These are phyloP conservation scores for Morpho achilles DNA, from an alignment of 2,888 invertebrate species.

Conservation along the genomic window DNA sequence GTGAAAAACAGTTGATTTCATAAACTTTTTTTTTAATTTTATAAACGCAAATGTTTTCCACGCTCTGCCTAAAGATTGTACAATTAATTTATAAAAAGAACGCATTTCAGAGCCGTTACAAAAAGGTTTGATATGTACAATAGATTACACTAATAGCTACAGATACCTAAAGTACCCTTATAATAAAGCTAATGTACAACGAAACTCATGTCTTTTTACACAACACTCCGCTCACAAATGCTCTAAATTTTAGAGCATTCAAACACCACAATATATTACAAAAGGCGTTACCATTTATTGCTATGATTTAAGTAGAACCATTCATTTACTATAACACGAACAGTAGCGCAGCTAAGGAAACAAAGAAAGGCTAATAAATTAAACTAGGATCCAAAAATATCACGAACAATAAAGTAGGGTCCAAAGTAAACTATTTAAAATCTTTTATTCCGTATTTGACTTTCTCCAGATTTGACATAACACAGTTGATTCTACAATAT, in stretches of 20 bases:
- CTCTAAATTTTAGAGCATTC: constrained; percentile 69
- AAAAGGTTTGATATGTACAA: constrained; percentile 65
- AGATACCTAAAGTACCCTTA: constrained; percentile 42
- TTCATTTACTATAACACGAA: constrained; percentile 1
- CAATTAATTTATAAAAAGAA: constrained; percentile 43
- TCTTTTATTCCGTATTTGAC: too few species aligned
- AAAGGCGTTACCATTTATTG: constrained; percentile 38
- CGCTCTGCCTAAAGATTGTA: constrained; percentile 38
- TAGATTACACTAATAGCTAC: constrained; percentile 39
- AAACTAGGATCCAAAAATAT: too few species aligned
- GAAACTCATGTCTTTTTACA: constrained; percentile 45
- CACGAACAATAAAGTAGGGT: too few species aligned
- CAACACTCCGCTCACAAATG: constrained; percentile 41
- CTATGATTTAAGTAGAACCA: constrained; percentile 47
- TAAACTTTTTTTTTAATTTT: not conserved
- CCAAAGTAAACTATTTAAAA: too few species aligned
- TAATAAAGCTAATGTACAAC: constrained; percentile 49
- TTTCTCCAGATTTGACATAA: too few species aligned
- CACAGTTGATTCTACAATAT: too few species aligned
- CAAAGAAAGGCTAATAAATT: too few species aligned
- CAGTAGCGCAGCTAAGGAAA: too few species aligned
- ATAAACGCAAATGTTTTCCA: not conserved
- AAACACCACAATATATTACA: constrained; percentile 28
- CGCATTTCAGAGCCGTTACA: constrained; percentile 43
- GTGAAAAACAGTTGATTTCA: constrained; percentile 4